Evolutionary conservation across 2,797 vertebrate species (phyloP), one percentile per base, ranked within the genome.

Genomic region (Chelidonichthys spinosus): DNA sequence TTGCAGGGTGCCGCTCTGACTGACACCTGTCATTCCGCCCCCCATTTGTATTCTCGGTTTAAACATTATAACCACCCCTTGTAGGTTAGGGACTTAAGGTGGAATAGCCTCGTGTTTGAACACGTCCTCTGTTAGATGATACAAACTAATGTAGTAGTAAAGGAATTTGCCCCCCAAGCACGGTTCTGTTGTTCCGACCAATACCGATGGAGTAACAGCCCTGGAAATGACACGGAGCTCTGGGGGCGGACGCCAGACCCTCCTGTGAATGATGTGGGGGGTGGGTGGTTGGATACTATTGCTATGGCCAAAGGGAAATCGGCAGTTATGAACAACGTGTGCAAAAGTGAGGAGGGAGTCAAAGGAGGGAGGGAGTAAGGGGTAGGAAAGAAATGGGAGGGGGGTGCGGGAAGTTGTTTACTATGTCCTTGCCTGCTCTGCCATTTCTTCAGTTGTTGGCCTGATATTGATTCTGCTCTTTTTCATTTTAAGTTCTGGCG

Each of bases 251-350:
- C 81, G 73, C 79, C 88, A 89, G 86, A n/a, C 76, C 66, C 87
- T 79, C 85, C 42, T 90, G 84, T 85, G 87, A 85, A 85, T 89
- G 79, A 84, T 83, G 88, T 86, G 68, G 87, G 76, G 84, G 82
- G 87, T 80, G 82, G 88, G 83, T 7, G 87, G 85, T 83, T 85
- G 84, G 76, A 83, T 92, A 89, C 75, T 85, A 87, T 82, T 87
- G 88, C 89, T 83, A 68, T 85, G 87, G 91, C 88, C 89, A 87
- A 89, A 86, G 90, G 89, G 93, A 93, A 92, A 92, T 91, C 83
- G 86, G 91, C 90, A 92, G 92, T 93, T 92, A 92, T 93, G 89
- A 92, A 93, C 90, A 92, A 90, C 91, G 87, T 93, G 90, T 92
- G 91, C 93, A 92, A 92, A 92, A 92, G 86, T 86, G 80, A 86